Percentiles rank a stretch among this genome's conserved stretches.
Evolutionary conservation across 2,113 vertebrate genomes (phyloP).

Genomic region (Stercorarius parasiticus): DNA sequence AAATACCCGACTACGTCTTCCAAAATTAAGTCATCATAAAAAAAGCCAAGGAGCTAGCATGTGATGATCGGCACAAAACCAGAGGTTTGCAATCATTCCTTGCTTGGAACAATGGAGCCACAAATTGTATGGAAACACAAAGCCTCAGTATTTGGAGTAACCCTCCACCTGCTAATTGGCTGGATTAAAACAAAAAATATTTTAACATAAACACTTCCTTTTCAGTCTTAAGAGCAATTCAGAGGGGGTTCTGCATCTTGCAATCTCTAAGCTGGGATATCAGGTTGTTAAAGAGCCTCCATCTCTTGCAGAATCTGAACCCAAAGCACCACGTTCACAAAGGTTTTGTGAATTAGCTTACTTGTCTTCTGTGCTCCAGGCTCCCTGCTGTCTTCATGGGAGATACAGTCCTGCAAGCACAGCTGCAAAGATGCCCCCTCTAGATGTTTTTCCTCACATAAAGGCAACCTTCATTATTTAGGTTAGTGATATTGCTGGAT

Average conservation of each 20-base stretch:
- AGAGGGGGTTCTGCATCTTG: background rate
- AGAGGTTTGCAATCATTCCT: background rate
- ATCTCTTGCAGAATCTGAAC: background rate
- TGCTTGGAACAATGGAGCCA: background rate
- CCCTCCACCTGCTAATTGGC: background rate
- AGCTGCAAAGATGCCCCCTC: background rate
- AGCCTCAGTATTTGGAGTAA: background rate
- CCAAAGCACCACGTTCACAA: background rate
- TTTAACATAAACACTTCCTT: background rate
- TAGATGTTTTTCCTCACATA: rapidly evolving
- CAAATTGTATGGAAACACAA: background rate
- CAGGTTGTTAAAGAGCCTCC: background rate
- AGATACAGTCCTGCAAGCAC: background rate
- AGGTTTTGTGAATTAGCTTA: background rate
- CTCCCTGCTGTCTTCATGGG: background rate
- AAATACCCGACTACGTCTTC: background rate
- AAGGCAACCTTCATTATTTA: background rate
- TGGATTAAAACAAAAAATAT: background rate
- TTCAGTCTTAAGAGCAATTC: background rate
- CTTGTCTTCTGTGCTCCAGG: background rate
- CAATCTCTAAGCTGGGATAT: background rate
- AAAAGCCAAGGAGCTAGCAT: background rate
- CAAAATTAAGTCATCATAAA: background rate
- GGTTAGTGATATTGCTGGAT: background rate
- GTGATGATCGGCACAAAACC: background rate